Percentiles rank a stretch among this genome's conserved stretches.
These are phyloP conservation scores for Toxotes chatareus DNA, from an alignment of 2,113 vertebrate species.

Conservation along the genomic window DNA sequence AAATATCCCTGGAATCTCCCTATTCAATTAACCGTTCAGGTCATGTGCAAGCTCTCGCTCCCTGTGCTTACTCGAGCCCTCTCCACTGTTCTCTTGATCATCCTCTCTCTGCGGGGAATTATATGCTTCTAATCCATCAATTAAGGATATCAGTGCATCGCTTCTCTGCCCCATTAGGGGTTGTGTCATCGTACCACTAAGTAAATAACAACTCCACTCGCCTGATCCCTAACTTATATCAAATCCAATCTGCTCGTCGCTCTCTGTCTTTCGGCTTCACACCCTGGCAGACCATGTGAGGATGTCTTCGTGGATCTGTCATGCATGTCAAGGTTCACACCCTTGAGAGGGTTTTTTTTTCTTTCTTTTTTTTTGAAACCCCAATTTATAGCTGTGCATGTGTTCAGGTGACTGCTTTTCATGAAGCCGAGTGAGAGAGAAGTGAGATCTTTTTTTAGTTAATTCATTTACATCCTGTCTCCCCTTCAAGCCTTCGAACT, in stretches of 20 bases:
- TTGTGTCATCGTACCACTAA: constrained; percentile 76
- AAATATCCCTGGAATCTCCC: constrained; percentile 69
- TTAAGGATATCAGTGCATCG: constrained; percentile 82
- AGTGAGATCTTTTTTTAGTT: constrained; percentile 1
- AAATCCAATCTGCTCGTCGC: constrained; percentile 61
- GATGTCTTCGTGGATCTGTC: constrained; percentile 23
- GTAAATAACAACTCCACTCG: constrained; percentile 66
- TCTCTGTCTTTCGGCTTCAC: constrained; percentile 39
- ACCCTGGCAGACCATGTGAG: neutral
- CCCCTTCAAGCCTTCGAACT: constrained; percentile 9
- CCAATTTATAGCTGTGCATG: constrained; percentile 6
- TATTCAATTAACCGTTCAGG: constrained; percentile 72
- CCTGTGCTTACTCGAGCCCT: constrained; percentile 43
- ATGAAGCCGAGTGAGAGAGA: neutral
- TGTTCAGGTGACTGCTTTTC: constrained; percentile 2
- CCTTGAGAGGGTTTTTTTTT: neutral
- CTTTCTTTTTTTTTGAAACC: neutral
- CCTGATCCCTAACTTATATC: constrained; percentile 62
- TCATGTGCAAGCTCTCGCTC: constrained; percentile 68
- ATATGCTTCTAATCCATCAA: constrained; percentile 82
- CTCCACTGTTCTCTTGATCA: constrained; percentile 69
- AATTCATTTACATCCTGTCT: constrained; percentile 24
- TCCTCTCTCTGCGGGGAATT: constrained; percentile 74
- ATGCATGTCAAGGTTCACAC: constrained; percentile 31
- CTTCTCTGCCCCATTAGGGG: constrained; percentile 76